These are phyloP conservation scores for Ypsolopha scabrella DNA, from an alignment of 2,888 invertebrate species.

Conservation along the genomic window DNA sequence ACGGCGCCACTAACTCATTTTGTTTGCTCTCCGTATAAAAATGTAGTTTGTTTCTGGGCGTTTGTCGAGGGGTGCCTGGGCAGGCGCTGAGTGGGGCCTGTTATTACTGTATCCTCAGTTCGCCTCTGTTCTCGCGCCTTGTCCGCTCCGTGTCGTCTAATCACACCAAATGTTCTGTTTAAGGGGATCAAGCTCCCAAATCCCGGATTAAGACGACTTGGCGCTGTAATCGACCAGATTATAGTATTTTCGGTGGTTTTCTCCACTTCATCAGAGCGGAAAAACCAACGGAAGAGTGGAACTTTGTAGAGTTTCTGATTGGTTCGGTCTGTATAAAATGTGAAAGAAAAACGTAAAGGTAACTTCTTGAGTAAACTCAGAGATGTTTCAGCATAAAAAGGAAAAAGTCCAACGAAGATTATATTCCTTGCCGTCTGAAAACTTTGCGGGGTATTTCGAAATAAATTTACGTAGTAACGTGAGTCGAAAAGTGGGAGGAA, in stretches of 20 bases:
- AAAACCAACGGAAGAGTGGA: not conserved
- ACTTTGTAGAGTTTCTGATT: not conserved
- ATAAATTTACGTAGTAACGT: slow-evolving; percentile 62
- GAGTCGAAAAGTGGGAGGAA: slow-evolving; percentile 61
- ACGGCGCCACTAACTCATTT: slow-evolving; percentile 57
- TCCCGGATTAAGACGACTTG: slow-evolving; percentile 3
- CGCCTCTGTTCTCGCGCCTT: not conserved
- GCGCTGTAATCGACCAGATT: not conserved
- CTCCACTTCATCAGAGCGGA: not conserved
- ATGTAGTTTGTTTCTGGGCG: slow-evolving; percentile 55
- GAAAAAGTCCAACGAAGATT: not conserved
- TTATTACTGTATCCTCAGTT: slow-evolving; percentile 1
- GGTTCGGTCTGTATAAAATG: not conserved
- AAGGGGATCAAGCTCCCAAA: slow-evolving; percentile 10
- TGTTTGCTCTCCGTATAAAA: slow-evolving; percentile 59
- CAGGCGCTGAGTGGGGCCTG: slow-evolving; percentile 3
- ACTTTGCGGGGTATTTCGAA: slow-evolving; percentile 16
- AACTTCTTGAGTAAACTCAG: too few species aligned
- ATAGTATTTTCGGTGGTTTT: not conserved
- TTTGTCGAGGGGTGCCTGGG: slow-evolving; percentile 29
- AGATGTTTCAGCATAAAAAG: not conserved
- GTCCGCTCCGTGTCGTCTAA: slow-evolving; percentile 18
- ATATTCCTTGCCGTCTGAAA: not conserved
- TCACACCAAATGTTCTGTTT: slow-evolving; percentile 26
- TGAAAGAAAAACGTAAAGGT: too few species aligned